Evolutionary conservation across 2,888 invertebrate genomes (phyloP), one percentile per base, ranked within the genome.

Genomic region (Phorcus lineatus): DNA sequence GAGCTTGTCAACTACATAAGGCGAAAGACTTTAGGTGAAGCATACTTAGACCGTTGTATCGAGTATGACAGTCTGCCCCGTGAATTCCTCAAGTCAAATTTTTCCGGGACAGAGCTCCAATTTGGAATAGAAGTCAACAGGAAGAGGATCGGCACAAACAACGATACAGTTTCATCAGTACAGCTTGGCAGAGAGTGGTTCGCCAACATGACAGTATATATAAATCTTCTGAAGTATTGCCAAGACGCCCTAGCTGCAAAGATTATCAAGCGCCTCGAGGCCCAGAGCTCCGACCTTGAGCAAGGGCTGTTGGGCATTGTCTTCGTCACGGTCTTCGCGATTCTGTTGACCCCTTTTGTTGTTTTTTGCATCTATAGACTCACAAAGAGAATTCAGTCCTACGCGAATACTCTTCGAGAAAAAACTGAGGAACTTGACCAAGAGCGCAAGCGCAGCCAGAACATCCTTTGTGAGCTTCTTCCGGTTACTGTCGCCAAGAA

Each of bases 401-500:
- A 80, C 57, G 82, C 82, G 7, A 62, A 24, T 7, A 80, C 19
- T 16, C 80, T 83, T 0, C 81, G 83, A 74, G 83, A 86, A 47
- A 82, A 86, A 31, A 87, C 87, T 0, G 74, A 75, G 24, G 85
- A 81, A n/a, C 78, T 88, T 16, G 85, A 83, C 24, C 52, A 82
- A 11, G 88, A 88, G 57, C 83, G 88, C 13, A 83, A 84, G 54
- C 78, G 87, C n/a, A 87, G 84, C 62, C 86, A 88, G 76, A 82
- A 76, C n/a, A 77, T 88, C 2, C 77, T 88, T 24, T 83, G 82
- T 78, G 85, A 87, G 70, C 80, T 88, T 28, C 82, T 88, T 54
- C 88, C 88, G 31, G 78, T 81, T 7, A 74, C 82, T 17, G 85
- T 88, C 31, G 88, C 87, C 11, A 78, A 80, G 79, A 83, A 84